phyloP scores from a whole-genome alignment of 2,113 vertebrate genomes.

The Paraplagusia blochii region DNA sequence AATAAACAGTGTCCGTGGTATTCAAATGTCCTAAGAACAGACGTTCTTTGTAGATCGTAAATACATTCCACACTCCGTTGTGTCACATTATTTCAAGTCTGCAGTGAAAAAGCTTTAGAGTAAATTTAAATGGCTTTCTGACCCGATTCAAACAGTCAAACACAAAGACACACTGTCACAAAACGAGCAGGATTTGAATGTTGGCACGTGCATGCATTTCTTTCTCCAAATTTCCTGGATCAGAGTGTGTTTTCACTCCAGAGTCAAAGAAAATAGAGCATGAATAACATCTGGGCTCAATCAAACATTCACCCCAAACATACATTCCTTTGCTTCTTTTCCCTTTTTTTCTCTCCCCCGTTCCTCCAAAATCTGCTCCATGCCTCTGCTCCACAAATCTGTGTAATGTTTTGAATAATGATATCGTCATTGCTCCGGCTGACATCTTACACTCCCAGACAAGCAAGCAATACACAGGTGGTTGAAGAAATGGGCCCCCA shows the following conservation, averaged over 20 bases:
- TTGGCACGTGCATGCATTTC: conserved; percentile 49
- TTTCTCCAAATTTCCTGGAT: conserved; percentile 56
- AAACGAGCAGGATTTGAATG: conserved; percentile 46
- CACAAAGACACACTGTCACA: conserved; percentile 41
- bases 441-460: conserved; percentile 53
- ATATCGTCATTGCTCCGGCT: conserved; percentile 57
- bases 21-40: too few species aligned
- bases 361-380: conserved; percentile 21
- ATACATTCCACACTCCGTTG: conserved; percentile 18
- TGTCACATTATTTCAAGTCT: conserved; percentile 31
- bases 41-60: conserved; percentile 12
- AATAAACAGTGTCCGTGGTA: too few species aligned
- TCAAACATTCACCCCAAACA: conserved; percentile 51
- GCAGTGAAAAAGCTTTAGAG: conserved; percentile 31
- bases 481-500: conserved; percentile 52
- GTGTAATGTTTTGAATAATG: conserved; percentile 59
- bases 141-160: conserved; percentile 65
- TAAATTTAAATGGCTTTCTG: conserved; percentile 49
- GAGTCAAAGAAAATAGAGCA: conserved; percentile 64
- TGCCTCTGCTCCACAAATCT: conserved; percentile 40
- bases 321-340: conserved; percentile 16
- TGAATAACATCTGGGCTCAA: conserved; percentile 57
- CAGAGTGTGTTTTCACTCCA: conserved; percentile 53
- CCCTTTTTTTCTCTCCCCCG: not conserved
- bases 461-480: conserved; percentile 54